Percentiles rank a stretch among this genome's conserved stretches.
These are phyloP conservation scores for Urosaurus nigricauda DNA, from an alignment of 2,797 vertebrate genomes.

Conservation along the genomic window DNA sequence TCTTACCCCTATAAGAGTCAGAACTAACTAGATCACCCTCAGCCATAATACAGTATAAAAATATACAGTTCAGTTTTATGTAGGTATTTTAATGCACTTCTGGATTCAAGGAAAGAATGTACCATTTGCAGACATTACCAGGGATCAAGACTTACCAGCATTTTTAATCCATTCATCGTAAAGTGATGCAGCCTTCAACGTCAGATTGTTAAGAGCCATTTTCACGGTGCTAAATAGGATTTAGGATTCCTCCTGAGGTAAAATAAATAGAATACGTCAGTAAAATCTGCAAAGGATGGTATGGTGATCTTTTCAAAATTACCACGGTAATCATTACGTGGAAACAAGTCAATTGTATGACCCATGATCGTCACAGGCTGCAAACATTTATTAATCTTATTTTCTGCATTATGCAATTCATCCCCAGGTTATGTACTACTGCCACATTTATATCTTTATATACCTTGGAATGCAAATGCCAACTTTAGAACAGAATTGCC, in stretches of 20 bases:
- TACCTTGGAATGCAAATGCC: conserved; percentile 11
- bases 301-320: conserved; percentile 8
- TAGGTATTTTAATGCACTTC: conserved; percentile 19
- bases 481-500: conserved; percentile 29
- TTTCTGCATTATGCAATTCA: conserved; percentile 27
- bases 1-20: not conserved
- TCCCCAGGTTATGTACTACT: not conserved
- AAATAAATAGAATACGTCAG: conserved; percentile 16
- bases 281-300: conserved; percentile 33
- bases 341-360: not conserved
- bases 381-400: not conserved
- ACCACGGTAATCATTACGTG: not conserved
- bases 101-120: conserved; percentile 15
- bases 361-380: conserved; percentile 22
- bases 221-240: conserved; percentile 62
- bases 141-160: conserved; percentile 85
- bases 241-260: conserved; percentile 59
- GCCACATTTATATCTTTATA: conserved; percentile 28
- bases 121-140: conserved; percentile 15
- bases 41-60: not conserved
- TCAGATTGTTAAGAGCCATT: conserved; percentile 90
- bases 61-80: not conserved
- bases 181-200: conserved; percentile 84
- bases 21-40: not conserved
- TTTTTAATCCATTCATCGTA: conserved; percentile 91